Evolutionary conservation across 2,797 vertebrate genomes (phyloP).

Genomic region (Craterocephalus amniculus): DNA sequence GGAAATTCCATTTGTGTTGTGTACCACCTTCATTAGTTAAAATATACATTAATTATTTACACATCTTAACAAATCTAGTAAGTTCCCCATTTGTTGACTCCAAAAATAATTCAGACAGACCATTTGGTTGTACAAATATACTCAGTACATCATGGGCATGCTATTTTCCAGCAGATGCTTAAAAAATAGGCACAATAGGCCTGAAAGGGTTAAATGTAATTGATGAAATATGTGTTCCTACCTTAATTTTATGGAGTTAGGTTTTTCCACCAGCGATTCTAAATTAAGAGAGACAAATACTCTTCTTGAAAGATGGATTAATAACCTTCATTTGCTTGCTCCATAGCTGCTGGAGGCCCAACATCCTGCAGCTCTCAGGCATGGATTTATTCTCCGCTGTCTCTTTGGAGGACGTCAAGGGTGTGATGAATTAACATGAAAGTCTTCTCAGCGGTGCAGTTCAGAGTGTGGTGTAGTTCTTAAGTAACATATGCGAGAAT

Average conservation of each 20-base stretch:
- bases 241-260: slow-evolving; percentile 19
- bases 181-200: not conserved
- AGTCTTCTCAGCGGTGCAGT: slow-evolving; percentile 36
- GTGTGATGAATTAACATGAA: slow-evolving; percentile 58
- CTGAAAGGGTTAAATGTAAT: slow-evolving; percentile 21
- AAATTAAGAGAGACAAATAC: slow-evolving; percentile 59
- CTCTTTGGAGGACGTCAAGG: slow-evolving; percentile 71
- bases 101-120: too few species aligned
- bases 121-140: too few species aligned
- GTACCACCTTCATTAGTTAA: too few species aligned
- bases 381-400: slow-evolving; percentile 60
- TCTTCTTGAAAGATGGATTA: slow-evolving; percentile 62
- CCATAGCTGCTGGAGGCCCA: slow-evolving; percentile 63
- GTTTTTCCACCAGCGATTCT: slow-evolving; percentile 39
- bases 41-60: too few species aligned
- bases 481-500: slow-evolving; percentile 29
- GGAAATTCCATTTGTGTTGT: too few species aligned
- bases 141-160: too few species aligned
- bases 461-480: slow-evolving; percentile 26
- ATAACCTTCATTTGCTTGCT: slow-evolving; percentile 67
- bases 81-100: too few species aligned
- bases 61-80: too few species aligned
- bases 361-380: slow-evolving; percentile 57
- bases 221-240: slow-evolving; percentile 23
- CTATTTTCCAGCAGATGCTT: too few species aligned